phyloP scores from a whole-genome alignment of 2,888 invertebrate genomes.

The Globia sparganii region DNA sequence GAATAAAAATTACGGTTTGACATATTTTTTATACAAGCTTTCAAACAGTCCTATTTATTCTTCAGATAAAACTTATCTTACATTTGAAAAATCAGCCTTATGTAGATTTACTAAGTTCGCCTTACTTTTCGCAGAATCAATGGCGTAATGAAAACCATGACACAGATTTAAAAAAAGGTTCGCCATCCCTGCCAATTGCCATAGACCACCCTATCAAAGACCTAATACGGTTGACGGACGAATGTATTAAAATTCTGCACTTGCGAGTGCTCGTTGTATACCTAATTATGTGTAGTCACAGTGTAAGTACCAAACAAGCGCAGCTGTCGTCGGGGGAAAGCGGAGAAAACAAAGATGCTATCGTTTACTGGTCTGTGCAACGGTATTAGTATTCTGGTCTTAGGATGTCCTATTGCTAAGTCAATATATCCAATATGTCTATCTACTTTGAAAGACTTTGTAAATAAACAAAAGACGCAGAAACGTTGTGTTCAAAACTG shows the following conservation, averaged over 20 bases:
- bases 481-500: not conserved
- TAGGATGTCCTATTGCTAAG: constrained; percentile 56
- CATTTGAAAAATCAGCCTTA: no score
- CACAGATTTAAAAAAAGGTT: constrained; percentile 11
- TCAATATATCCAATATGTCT: constrained; percentile 5
- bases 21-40: no score
- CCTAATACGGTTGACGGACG: constrained; percentile 44
- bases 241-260: constrained; percentile 59
- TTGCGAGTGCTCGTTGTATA: constrained; percentile 43
- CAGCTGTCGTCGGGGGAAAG: constrained; percentile 62
- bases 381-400: constrained; percentile 64
- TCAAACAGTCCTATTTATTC: no score
- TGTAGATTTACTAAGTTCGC: not conserved
- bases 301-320: constrained; percentile 20
- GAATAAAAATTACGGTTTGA: no score
- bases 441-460: not conserved
- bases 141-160: no score
- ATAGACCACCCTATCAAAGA: constrained; percentile 19
- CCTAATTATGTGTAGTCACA: constrained; percentile 38
- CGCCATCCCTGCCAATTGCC: constrained; percentile 27
- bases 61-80: no score
- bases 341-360: constrained; percentile 67
- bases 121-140: not conserved
- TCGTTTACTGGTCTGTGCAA: constrained; percentile 44
- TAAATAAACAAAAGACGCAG: not conserved